Conservation (phyloP, 2,113 vertebrate species). For the human region DNA sequence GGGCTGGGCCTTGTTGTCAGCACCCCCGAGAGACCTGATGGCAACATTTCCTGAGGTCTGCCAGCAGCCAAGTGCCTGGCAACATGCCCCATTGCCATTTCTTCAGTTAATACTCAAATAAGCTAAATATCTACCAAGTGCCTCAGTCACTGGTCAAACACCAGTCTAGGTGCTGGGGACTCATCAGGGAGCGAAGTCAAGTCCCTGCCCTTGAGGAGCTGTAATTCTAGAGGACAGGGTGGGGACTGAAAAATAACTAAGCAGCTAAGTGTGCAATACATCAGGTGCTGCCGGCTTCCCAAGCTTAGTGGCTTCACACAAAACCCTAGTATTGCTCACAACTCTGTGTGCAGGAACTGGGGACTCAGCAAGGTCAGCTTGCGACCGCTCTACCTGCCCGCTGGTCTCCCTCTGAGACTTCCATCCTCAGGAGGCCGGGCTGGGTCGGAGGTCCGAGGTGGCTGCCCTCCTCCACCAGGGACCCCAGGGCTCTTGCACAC, state of each 20-base stretch:
- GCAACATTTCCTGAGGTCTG: background rate
- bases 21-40: background rate
- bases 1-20: too few species aligned
- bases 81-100: too few species aligned
- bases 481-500: too few species aligned
- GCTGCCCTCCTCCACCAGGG: background rate
- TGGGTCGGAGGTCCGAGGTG: accelerated
- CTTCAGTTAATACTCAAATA: too few species aligned
- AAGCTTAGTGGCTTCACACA: accelerated
- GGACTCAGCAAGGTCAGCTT: accelerated
- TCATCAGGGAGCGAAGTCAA: background rate
- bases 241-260: too few species aligned
- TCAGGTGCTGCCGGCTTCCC: accelerated
- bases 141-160: accelerated
- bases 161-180: background rate
- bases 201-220: too few species aligned
- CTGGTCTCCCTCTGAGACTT: background rate
- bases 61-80: background rate
- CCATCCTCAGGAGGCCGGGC: accelerated
- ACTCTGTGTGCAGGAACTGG: accelerated
- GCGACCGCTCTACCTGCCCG: accelerated
- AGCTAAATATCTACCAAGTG: accelerated
- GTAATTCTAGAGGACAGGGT: accelerated
- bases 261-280: accelerated
- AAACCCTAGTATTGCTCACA: accelerated